Conservation (phyloP, 2,888 invertebrate genomes). For the Blastobasis lacticolella region DNA sequence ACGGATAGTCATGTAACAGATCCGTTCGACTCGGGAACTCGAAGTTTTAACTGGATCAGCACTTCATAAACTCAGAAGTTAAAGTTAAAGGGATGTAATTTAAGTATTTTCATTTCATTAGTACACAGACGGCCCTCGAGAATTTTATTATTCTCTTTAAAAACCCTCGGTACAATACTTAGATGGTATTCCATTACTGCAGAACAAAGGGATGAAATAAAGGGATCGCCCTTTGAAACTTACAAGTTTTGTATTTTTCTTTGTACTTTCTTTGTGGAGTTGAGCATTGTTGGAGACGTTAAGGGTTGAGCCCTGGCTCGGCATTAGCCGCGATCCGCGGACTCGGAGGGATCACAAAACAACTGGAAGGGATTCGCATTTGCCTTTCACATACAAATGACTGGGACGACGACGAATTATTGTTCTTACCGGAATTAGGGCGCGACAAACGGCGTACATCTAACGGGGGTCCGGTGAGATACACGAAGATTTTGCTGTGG, state of each 20-base stretch:
- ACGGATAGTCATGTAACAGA: too few relatives aligned
- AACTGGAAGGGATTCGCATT: slow-evolving; percentile 8
- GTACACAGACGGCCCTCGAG: background rate
- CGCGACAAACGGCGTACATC: too few relatives aligned
- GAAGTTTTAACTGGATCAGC: too few relatives aligned
- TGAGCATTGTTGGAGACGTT: slow-evolving; percentile 45
- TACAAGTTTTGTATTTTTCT: slow-evolving; percentile 56
- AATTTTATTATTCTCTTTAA: slow-evolving; percentile 14
- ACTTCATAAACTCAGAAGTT: too few relatives aligned
- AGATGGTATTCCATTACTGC: slow-evolving; percentile 37
- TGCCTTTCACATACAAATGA: background rate
- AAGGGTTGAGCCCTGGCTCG: slow-evolving; percentile 30
- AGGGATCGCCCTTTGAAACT: slow-evolving; percentile 58
- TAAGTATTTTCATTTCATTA: background rate
- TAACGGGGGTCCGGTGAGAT: too few relatives aligned
- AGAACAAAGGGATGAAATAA: slow-evolving; percentile 45
- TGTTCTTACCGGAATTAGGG: too few relatives aligned
- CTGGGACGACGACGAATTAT: too few relatives aligned
- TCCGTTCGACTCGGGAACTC: too few relatives aligned
- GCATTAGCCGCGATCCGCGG: slow-evolving; percentile 18
- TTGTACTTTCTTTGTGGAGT: slow-evolving; percentile 56
- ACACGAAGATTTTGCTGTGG: too few relatives aligned
- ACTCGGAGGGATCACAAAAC: slow-evolving; percentile 23
- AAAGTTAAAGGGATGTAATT: too few relatives aligned
- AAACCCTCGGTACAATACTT: slow-evolving; percentile 37